phyloP scores from a whole-genome alignment of 2,888 invertebrate genomes.

The Lasioglossum vierecki region DNA sequence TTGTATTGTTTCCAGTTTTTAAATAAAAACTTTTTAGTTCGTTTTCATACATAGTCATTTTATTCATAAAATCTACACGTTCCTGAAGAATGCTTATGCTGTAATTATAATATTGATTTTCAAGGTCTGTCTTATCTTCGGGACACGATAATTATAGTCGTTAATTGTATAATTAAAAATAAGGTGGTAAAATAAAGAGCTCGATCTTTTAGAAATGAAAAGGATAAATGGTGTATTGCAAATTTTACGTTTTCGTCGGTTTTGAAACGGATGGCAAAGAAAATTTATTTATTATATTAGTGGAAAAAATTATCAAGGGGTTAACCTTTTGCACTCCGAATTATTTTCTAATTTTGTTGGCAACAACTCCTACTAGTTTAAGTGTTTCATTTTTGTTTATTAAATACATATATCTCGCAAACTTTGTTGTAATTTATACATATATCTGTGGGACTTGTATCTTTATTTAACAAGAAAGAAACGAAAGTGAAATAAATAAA shows the following conservation, averaged over 20 bases:
- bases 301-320: background rate
- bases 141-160: background rate
- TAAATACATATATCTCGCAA: too few relatives aligned
- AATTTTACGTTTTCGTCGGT: background rate
- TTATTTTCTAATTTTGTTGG: too few relatives aligned
- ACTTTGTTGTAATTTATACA: too few relatives aligned
- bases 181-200: too few relatives aligned
- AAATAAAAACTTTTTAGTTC: too few relatives aligned
- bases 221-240: background rate
- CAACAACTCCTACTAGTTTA: too few relatives aligned
- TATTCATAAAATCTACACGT: background rate
- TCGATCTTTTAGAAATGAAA: background rate
- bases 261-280: background rate
- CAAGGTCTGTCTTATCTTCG: background rate
- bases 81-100: background rate
- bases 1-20: too few relatives aligned
- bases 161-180: background rate
- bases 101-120: background rate
- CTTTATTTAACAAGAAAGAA: too few relatives aligned
- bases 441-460: too few relatives aligned
- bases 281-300: background rate
- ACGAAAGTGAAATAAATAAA: too few relatives aligned
- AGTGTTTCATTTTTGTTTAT: too few relatives aligned
- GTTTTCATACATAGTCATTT: background rate
- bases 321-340: too few relatives aligned